A percentile compares a stretch with the other conserved stretches of the same genome.
Evolutionary conservation across 2,888 invertebrate species (phyloP).

Genomic region (Cynaeus angustus): DNA sequence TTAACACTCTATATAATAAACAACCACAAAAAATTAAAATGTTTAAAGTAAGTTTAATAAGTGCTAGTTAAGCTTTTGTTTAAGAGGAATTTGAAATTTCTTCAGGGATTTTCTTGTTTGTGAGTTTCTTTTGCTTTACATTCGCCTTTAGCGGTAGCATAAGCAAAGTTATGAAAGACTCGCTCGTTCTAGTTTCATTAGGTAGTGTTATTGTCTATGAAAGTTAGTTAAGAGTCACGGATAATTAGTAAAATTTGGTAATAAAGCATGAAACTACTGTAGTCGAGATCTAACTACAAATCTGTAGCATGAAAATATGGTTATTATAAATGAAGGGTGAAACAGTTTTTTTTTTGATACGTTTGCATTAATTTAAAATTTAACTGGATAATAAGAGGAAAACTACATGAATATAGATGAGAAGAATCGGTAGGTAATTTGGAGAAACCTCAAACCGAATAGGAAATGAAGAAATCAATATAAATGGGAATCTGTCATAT

Average conservation of each 20-base stretch:
- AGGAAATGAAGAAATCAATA: conserved; percentile 33
- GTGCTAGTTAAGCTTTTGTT: too few species aligned
- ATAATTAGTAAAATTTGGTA: conserved; percentile 28
- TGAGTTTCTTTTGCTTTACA: too few species aligned
- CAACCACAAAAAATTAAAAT: too few species aligned
- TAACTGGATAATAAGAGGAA: conserved; percentile 4
- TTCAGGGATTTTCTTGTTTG: too few species aligned
- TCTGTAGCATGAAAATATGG: conserved; percentile 22
- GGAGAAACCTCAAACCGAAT: conserved; percentile 27
- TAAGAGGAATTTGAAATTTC: too few species aligned
- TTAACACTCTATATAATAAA: too few species aligned
- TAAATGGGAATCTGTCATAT: conserved; percentile 35
- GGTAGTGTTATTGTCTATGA: conserved; percentile 22
- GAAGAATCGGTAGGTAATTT: conserved; percentile 27
- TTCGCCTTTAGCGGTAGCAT: too few species aligned
- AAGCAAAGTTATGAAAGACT: too few species aligned
- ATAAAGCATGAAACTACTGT: conserved; percentile 22
- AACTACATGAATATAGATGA: background rate
- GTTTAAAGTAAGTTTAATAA: too few species aligned
- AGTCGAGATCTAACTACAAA: conserved; percentile 20
- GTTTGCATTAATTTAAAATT: conserved; percentile 30
- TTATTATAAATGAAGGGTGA: conserved; percentile 17
- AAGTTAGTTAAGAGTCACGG: conserved; percentile 27
- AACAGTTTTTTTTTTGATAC: conserved; percentile 6
- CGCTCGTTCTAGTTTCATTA: conserved; percentile 12